A percentile compares a stretch with the other conserved stretches of the same genome.
Evolutionary conservation across 2,888 invertebrate genomes (phyloP).

Genomic region (Phyto melanocephala): DNA sequence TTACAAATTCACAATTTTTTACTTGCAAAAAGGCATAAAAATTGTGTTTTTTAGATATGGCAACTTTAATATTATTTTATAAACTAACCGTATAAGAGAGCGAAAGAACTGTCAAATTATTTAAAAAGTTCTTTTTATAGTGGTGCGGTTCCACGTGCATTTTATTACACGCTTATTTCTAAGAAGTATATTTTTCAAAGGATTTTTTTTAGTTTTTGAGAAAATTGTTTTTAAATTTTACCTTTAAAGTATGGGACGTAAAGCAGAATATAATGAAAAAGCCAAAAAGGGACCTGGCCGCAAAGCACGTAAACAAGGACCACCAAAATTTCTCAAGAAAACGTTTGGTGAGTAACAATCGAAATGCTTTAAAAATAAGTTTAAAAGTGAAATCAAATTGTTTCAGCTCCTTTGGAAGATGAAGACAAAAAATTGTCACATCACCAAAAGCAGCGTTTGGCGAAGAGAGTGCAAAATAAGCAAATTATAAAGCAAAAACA

Average conservation of each 20-base stretch:
- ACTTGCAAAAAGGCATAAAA: no score
- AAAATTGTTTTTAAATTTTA: constrained; percentile 36
- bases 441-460: constrained; percentile 84
- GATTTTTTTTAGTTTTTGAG: constrained; percentile 26
- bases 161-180: constrained; percentile 14
- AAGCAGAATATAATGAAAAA: constrained; percentile 88
- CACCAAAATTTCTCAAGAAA: constrained; percentile 81
- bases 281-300: constrained; percentile 91
- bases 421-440: constrained; percentile 84
- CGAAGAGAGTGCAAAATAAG: constrained; percentile 82
- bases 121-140: background rate
- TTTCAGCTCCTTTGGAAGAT: constrained; percentile 78
- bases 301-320: constrained; percentile 91
- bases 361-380: background rate
- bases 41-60: background rate
- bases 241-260: constrained; percentile 86
- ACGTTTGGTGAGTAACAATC: constrained; percentile 72
- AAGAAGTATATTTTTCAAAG: background rate
- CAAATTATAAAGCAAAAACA: constrained; percentile 73
- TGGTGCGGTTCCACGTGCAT: constrained; percentile 62
- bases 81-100: background rate
- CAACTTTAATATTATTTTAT: background rate
- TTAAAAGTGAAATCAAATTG: background rate
- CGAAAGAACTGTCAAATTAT: background rate
- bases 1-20: no score